phyloP scores from a whole-genome alignment of 1,140 invertebrate genomes.

The Drosophila navojoa region DNA sequence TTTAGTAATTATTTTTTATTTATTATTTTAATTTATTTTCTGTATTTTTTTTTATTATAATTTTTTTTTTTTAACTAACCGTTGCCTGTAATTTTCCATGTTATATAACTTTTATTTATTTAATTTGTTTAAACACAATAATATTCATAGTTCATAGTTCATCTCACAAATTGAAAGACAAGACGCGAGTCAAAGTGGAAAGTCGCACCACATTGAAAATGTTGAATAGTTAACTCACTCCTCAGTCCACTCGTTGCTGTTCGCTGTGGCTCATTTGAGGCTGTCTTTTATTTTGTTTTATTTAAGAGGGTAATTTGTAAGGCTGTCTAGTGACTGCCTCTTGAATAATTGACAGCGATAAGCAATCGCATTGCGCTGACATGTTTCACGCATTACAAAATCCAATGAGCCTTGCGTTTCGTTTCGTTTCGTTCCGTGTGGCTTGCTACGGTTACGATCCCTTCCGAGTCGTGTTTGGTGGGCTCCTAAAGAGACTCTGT shows the following conservation, averaged over 20 bases:
- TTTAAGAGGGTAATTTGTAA: slow-evolving; percentile 79
- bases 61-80: too few species aligned
- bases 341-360: slow-evolving; percentile 80
- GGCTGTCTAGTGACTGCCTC: slow-evolving; percentile 44
- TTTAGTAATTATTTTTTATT: too few species aligned
- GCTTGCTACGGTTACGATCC: slow-evolving; percentile 16
- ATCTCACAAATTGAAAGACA: not conserved
- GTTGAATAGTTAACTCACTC: slow-evolving; percentile 3
- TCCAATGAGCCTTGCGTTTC: slow-evolving; percentile 38
- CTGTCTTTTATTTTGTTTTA: slow-evolving; percentile 64
- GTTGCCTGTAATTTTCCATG: too few species aligned
- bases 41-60: too few species aligned
- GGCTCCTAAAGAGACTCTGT: slow-evolving; percentile 22
- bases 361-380: slow-evolving; percentile 80
- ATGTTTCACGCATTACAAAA: slow-evolving; percentile 81
- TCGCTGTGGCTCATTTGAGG: slow-evolving; percentile 2
- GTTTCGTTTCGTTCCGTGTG: slow-evolving; percentile 19
- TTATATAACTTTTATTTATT: not conserved
- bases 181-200: slow-evolving; percentile 1
- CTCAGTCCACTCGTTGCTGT: not conserved
- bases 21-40: not conserved
- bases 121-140: too few species aligned
- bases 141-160: not conserved
- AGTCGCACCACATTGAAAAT: slow-evolving; percentile 29
- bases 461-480: slow-evolving; percentile 37